Evolutionary conservation across 2,888 invertebrate genomes (phyloP), one percentile per base, ranked within the genome.

Genomic region (Chloroclysta siterata): DNA sequence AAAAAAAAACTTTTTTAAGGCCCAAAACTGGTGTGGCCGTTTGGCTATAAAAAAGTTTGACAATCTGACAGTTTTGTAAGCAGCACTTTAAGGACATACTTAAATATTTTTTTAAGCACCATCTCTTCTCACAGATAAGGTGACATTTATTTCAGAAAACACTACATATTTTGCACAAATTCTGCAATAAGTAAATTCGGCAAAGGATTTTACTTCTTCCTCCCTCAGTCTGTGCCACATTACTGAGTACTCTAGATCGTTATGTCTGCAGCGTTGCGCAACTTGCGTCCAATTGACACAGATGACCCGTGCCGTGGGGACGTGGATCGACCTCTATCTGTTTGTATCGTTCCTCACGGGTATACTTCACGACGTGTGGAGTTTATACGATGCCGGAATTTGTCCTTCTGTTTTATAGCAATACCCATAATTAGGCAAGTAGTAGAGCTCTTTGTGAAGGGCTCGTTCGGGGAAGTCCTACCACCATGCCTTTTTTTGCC

Each of bases 271-370:
- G 15, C 56, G 57, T 48, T 48, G 52, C 52, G 53, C 56, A 53
- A 58, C 53, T 50, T 61, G 50, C 17, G 14, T 53, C n/a, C 53
- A 50, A 58, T 53, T 44, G 53, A 54, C 53, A 52, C 11, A 1
- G 46, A 44, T 59, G 47, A 53, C 59, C 53, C 11, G 52, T 6
- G 22, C 44, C 36, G 11, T 36, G 22, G 14, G 36, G 33, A 58
- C 33, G 52, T 33, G 17, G 44, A 15, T 33, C 33, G 33, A 51
- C 51, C 33, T 52, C 29, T 36, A 8, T 33, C 5, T 39, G 39
- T 41, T 15, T 22, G 15, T 17, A n/a, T 33, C 29, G 42, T 33
- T 51, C 50, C 29, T 50, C 15, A 13, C 15, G 29, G 36, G 22
- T 14, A 47, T 29, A 28, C 41, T 11, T 14, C 15, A 7, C 42